A percentile compares a stretch with the other conserved stretches of the same genome.
phyloP scores from a whole-genome alignment of 2,888 invertebrate species.

The Dascillus cervinus region DNA sequence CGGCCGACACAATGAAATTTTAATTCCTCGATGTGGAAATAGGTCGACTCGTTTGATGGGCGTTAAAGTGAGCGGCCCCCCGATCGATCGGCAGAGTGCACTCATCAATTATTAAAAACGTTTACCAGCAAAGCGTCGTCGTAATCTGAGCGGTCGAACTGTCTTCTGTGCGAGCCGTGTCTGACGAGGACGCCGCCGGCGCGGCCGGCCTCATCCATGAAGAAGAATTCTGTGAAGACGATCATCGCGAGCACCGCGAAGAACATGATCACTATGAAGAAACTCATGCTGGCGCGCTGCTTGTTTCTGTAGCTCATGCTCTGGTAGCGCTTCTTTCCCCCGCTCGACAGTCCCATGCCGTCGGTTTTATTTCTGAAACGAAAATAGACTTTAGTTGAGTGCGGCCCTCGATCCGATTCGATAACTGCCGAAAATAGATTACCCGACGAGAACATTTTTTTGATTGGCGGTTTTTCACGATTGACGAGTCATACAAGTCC shows the following conservation, averaged over 20 bases:
- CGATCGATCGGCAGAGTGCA: too few species aligned
- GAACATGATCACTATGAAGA: constrained; percentile 85
- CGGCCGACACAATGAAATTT: too few species aligned
- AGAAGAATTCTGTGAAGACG: constrained; percentile 76
- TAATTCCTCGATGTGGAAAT: too few species aligned
- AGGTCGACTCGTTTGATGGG: too few species aligned
- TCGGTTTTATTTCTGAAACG: too few species aligned
- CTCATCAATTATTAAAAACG: not conserved
- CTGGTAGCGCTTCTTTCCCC: constrained; percentile 31
- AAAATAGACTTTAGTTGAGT: too few species aligned
- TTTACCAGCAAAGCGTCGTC: constrained; percentile 53
- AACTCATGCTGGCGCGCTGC: constrained; percentile 81
- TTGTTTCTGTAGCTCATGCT: constrained; percentile 46
- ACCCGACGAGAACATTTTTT: too few species aligned
- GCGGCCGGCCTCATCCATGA: constrained; percentile 56
- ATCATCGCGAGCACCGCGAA: constrained; percentile 84
- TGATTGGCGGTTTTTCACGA: too few species aligned
- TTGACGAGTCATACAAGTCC: too few species aligned
- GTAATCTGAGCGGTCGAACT: constrained; percentile 50
- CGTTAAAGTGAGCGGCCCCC: too few species aligned
- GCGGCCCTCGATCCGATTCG: too few species aligned
- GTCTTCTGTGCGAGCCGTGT: constrained; percentile 46
- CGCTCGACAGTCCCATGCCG: constrained; percentile 34
- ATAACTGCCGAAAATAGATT: too few species aligned
- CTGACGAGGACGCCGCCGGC: constrained; percentile 47